Evolutionary conservation across 2,888 invertebrate species (phyloP).

Genomic region (Pterostichus niger): DNA sequence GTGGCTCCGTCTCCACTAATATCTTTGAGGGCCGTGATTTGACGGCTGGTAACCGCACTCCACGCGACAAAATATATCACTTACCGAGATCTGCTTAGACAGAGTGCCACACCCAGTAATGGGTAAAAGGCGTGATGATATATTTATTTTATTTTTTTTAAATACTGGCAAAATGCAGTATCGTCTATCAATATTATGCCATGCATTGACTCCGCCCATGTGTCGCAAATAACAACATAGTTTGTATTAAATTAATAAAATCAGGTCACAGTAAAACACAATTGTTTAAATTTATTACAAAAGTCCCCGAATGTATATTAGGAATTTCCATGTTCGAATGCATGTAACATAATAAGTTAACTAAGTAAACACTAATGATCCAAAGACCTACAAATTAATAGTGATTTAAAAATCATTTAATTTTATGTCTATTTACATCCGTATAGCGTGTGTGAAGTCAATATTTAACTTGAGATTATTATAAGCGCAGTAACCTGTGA

Average conservation of each 20-base stretch:
- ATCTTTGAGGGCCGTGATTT: no score
- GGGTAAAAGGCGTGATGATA: no score
- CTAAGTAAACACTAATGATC: constrained; percentile 44
- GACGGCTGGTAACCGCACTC: no score
- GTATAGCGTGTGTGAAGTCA: constrained; percentile 46
- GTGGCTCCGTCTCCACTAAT: no score
- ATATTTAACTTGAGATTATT: constrained; percentile 28
- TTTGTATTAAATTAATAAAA: neutral
- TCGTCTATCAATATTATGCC: no score
- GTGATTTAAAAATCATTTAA: constrained; percentile 36
- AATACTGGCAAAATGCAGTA: no score
- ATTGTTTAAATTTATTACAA: neutral
- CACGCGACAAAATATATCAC: no score
- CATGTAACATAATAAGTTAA: constrained; percentile 18
- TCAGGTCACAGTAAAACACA: neutral
- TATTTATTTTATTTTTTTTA: no score
- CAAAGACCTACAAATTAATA: constrained; percentile 50
- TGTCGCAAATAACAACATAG: no score
- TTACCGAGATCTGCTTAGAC: no score
- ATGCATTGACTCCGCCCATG: no score
- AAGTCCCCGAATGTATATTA: neutral
- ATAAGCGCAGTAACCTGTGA: constrained; percentile 30
- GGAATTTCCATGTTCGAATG: constrained; percentile 31
- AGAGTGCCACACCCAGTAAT: no score
- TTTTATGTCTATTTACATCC: constrained; percentile 33